These are phyloP conservation scores for Myripristis jacobus DNA, from an alignment of 2,797 vertebrate genomes.

Conservation along the genomic window DNA sequence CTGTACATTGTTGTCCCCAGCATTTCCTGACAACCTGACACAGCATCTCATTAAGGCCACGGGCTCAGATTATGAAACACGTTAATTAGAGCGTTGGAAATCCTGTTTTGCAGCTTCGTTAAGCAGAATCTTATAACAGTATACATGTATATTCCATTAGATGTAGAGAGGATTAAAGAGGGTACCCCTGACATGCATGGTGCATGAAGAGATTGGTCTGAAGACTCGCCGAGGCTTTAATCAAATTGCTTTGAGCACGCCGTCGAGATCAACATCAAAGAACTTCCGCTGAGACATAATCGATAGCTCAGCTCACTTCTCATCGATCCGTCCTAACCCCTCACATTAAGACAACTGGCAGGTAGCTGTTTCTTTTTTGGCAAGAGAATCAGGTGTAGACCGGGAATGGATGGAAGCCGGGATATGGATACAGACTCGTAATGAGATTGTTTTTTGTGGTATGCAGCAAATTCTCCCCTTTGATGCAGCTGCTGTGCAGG, in stretches of 20 bases:
- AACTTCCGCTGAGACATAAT: slow-evolving; percentile 50
- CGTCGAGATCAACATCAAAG: slow-evolving; percentile 35
- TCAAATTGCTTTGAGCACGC: slow-evolving; percentile 23
- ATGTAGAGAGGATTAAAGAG: slow-evolving; percentile 42
- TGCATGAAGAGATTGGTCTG: too few species aligned
- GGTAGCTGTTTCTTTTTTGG: slow-evolving; percentile 25
- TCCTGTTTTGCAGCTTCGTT: slow-evolving; percentile 6
- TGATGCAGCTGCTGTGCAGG: slow-evolving; percentile 33
- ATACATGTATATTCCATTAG: slow-evolving; percentile 13
- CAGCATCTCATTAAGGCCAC: slow-evolving; percentile 10
- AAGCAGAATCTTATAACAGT: slow-evolving; percentile 6
- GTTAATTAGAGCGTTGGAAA: slow-evolving; percentile 53
- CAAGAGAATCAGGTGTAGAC: neutral
- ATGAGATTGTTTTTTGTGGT: slow-evolving; percentile 14
- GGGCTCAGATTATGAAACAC: slow-evolving; percentile 20
- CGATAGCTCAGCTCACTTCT: slow-evolving; percentile 42
- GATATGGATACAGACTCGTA: slow-evolving; percentile 15
- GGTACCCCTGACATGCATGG: slow-evolving; percentile 5
- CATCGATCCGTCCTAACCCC: slow-evolving; percentile 31
- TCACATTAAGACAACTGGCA: slow-evolving; percentile 9
- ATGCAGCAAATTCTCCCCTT: neutral
- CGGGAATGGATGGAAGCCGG: slow-evolving; percentile 6
- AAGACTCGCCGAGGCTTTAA: slow-evolving; percentile 12
- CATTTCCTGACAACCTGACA: slow-evolving; percentile 29
- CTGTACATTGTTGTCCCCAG: neutral